Percentiles rank a stretch among this genome's conserved stretches.
These are phyloP conservation scores for Astropecten irregularis DNA, from an alignment of 53 echinoderm and acorn worm species.

Conservation along the genomic window DNA sequence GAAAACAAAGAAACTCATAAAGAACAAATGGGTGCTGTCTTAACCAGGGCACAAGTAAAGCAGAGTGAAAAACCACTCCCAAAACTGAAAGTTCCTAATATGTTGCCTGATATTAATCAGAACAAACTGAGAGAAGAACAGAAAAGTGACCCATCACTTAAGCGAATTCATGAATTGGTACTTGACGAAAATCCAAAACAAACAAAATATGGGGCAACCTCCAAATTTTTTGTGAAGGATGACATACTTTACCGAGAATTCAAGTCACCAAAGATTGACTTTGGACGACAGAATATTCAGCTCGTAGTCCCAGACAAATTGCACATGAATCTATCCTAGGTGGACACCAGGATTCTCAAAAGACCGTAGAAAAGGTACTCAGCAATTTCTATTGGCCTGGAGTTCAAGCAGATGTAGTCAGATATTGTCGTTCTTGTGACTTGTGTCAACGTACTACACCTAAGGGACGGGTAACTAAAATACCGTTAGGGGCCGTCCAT, in stretches of 20 bases:
- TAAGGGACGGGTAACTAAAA: slow-evolving; percentile 34
- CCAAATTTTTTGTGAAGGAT: background rate
- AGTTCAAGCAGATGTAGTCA: slow-evolving; percentile 31
- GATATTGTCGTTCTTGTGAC: slow-evolving; percentile 63
- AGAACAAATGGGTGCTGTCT: background rate
- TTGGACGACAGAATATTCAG: slow-evolving; percentile 25
- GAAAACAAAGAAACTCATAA: background rate
- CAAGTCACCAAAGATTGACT: slow-evolving; percentile 19
- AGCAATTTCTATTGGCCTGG: slow-evolving; percentile 58
- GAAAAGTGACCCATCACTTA: background rate
- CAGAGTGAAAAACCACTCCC: background rate
- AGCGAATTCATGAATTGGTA: background rate
- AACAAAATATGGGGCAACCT: background rate
- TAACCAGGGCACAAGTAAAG: background rate
- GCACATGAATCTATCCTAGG: slow-evolving; percentile 66
- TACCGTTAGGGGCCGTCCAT: slow-evolving; percentile 62
- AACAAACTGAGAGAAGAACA: background rate
- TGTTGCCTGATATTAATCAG: background rate
- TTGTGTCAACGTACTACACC: slow-evolving; percentile 26
- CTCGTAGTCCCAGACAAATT: slow-evolving; percentile 35
- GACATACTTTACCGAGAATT: slow-evolving; percentile 19
- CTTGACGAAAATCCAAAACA: background rate
- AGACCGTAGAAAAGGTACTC: slow-evolving; percentile 49
- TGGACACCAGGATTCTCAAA: slow-evolving; percentile 53
- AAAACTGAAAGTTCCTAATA: background rate